Conservation (phyloP, 2,888 invertebrate genomes). For the Hyalella azteca region DNA sequence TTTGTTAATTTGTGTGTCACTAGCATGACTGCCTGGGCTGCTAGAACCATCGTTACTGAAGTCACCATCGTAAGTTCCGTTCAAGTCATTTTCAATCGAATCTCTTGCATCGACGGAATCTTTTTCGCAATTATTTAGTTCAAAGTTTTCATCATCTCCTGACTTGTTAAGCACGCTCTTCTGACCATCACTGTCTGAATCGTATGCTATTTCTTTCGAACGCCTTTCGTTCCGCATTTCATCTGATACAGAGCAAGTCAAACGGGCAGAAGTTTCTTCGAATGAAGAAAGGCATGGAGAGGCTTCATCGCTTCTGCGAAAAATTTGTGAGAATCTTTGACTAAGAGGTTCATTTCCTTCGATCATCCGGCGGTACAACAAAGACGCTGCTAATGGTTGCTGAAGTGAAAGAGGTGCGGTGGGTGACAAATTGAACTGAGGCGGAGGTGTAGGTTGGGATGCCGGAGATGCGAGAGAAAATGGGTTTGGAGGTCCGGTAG, state of each 20-base stretch:
- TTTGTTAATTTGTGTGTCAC: background rate
- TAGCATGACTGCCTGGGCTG: constrained; percentile 2
- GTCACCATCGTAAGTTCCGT: background rate
- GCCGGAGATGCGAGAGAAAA: constrained; percentile 70
- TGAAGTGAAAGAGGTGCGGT: background rate
- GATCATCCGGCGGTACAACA: constrained; percentile 22
- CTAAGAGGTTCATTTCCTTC: constrained; percentile 6
- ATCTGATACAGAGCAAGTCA: background rate
- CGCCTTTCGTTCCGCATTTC: background rate
- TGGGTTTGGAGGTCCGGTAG: constrained; percentile 70
- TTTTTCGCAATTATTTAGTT: background rate
- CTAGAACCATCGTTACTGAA: constrained; percentile 5
- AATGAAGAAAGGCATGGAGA: background rate
- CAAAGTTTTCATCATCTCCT: background rate
- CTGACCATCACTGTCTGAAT: background rate
- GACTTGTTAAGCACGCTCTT: background rate
- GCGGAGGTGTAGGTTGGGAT: background rate
- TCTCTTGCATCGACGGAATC: background rate
- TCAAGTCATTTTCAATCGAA: background rate
- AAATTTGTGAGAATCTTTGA: constrained; percentile 4
- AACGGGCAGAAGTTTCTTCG: background rate
- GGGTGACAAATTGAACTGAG: constrained; percentile 28
- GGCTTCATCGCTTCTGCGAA: background rate
- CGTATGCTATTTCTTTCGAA: background rate
- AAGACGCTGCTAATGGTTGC: constrained; percentile 33